phyloP scores from a whole-genome alignment of 2,888 invertebrate species.

The Anorthoa munda region DNA sequence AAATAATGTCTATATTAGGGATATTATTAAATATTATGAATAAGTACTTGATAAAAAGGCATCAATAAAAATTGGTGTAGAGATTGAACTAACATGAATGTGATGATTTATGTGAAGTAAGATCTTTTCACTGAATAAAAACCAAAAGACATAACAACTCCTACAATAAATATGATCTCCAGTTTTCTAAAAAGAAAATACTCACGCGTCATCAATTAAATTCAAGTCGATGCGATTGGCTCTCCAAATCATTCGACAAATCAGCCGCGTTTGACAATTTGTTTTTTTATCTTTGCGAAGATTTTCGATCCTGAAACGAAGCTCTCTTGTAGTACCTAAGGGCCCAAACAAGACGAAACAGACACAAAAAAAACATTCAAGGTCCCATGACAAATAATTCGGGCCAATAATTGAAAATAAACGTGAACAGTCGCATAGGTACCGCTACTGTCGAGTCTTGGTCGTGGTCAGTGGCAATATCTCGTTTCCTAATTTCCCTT shows the following conservation, averaged over 20 bases:
- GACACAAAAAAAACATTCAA: slow-evolving; percentile 40
- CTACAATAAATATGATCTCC: neutral
- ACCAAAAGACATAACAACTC: neutral
- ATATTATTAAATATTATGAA: neutral
- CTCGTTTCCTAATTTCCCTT: slow-evolving; percentile 88
- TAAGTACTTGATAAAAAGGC: neutral
- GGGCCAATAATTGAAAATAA: slow-evolving; percentile 69
- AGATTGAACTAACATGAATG: neutral
- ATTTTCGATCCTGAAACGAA: no score
- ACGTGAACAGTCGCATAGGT: slow-evolving; percentile 60
- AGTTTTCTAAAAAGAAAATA: no score
- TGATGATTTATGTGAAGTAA: neutral
- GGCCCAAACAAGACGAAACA: slow-evolving; percentile 19
- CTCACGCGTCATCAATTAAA: no score
- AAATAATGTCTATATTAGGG: neutral
- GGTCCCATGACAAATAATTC: slow-evolving; percentile 65
- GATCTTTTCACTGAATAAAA: neutral
- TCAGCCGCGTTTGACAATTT: no score
- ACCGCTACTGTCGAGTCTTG: slow-evolving; percentile 75
- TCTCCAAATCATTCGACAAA: no score
- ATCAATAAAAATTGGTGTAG: neutral
- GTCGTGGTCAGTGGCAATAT: slow-evolving; percentile 85
- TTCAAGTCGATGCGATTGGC: no score
- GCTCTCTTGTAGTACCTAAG: neutral
- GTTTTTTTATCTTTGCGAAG: no score